Percentiles rank a stretch among this genome's conserved stretches.
Evolutionary conservation across 2,888 invertebrate genomes (phyloP).

Genomic region (Hydraecia micacea): DNA sequence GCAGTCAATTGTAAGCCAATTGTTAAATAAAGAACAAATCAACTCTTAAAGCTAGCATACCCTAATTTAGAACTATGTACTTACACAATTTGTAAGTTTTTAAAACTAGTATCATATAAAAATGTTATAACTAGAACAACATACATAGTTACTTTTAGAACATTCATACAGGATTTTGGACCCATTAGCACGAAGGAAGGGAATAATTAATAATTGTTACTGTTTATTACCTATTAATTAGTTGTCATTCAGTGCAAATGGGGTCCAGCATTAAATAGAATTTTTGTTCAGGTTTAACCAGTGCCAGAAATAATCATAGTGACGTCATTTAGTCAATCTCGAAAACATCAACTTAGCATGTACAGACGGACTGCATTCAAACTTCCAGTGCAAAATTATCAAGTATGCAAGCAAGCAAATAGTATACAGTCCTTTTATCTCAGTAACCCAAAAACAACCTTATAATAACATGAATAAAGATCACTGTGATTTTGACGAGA

Average conservation of each 20-base stretch:
- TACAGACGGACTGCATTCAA: not conserved
- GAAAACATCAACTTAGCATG: slow-evolving; percentile 5
- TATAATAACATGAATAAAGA: not conserved
- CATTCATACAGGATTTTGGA: slow-evolving; percentile 64
- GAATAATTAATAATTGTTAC: slow-evolving; percentile 48
- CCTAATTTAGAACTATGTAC: slow-evolving; percentile 59
- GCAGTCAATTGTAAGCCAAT: slow-evolving; percentile 67
- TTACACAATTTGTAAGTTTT: slow-evolving; percentile 59
- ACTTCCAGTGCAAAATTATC: slow-evolving; percentile 6
- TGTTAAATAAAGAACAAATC: slow-evolving; percentile 63
- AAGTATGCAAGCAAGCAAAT: not conserved
- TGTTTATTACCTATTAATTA: slow-evolving; percentile 26
- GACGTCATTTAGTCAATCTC: slow-evolving; percentile 13
- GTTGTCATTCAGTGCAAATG: slow-evolving; percentile 67
- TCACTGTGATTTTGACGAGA: no score
- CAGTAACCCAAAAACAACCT: not conserved
- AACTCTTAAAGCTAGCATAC: slow-evolving; percentile 67
- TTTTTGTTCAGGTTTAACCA: slow-evolving; percentile 56
- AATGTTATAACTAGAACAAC: slow-evolving; percentile 70
- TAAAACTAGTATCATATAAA: slow-evolving; percentile 71
- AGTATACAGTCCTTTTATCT: not conserved
- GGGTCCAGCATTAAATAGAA: slow-evolving; percentile 62
- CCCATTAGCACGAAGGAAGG: slow-evolving; percentile 65
- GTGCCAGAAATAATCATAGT: slow-evolving; percentile 46
- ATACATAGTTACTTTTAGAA: slow-evolving; percentile 65